Conservation (phyloP, 2,797 vertebrate species). For the Pelobates cultripes region DNA sequence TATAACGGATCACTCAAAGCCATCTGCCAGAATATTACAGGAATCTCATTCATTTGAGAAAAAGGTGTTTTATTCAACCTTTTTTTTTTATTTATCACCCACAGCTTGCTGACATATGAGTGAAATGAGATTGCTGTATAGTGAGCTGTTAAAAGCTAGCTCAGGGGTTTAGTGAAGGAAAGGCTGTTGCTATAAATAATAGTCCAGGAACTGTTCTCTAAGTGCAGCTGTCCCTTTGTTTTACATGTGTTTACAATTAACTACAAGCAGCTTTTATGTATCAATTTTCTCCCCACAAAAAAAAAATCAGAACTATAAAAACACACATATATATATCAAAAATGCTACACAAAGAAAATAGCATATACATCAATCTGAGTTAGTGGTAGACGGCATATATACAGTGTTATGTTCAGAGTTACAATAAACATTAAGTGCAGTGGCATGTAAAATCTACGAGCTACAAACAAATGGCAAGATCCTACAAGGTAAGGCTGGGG, state of each 20-base stretch:
- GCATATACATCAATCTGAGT: background rate
- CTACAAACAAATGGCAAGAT: background rate
- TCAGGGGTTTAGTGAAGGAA: slow-evolving; percentile 61
- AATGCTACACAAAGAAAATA: background rate
- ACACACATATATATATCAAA: background rate
- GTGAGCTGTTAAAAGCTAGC: slow-evolving; percentile 62
- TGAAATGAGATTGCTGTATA: slow-evolving; percentile 65
- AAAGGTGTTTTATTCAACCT: slow-evolving; percentile 53
- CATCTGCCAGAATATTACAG: slow-evolving; percentile 64
- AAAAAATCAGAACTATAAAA: slow-evolving; percentile 30
- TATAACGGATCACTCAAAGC: slow-evolving; percentile 65
- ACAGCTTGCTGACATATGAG: slow-evolving; percentile 68
- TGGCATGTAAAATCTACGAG: background rate
- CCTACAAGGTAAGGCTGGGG: background rate
- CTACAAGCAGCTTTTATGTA: slow-evolving; percentile 16
- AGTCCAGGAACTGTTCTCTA: slow-evolving; percentile 23
- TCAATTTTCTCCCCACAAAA: slow-evolving; percentile 20
- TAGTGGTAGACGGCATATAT: background rate
- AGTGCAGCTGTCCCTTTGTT: slow-evolving; percentile 55
- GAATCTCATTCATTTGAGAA: slow-evolving; percentile 61
- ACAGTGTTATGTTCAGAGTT: background rate
- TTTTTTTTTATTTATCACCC: slow-evolving; percentile 70
- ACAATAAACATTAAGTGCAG: background rate
- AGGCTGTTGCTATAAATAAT: slow-evolving; percentile 64
- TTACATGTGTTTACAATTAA: slow-evolving; percentile 48